Percentiles rank a stretch among this genome's conserved stretches.
These are phyloP conservation scores for Heliocidaris tuberculata DNA, from an alignment of 35 echinoderm and acorn worm species.

Conservation along the genomic window DNA sequence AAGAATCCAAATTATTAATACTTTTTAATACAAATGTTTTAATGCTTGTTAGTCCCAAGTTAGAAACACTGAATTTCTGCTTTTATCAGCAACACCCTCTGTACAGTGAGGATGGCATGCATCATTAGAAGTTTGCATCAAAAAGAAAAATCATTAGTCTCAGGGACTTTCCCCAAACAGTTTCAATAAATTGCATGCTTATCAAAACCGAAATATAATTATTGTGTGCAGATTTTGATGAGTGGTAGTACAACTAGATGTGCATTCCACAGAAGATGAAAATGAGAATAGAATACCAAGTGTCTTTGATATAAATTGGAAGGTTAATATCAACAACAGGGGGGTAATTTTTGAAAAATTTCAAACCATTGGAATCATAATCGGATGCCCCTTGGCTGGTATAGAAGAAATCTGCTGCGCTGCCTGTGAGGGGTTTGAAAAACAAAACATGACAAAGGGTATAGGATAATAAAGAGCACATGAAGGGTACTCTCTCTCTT, in stretches of 20 bases:
- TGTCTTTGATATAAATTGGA: background rate
- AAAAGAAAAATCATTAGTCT: background rate
- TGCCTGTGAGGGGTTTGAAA: background rate
- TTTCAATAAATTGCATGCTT: background rate
- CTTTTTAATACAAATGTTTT: too few relatives aligned
- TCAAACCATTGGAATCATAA: slow-evolving; percentile 9
- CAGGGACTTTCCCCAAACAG: background rate
- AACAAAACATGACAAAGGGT: slow-evolving; percentile 14
- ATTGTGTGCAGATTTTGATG: background rate
- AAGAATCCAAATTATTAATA: too few relatives aligned
- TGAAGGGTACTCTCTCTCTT: too few relatives aligned
- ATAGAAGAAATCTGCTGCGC: slow-evolving; percentile 24
- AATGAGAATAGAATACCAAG: slow-evolving; percentile 26
- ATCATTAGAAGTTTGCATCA: background rate
- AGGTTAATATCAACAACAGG: background rate
- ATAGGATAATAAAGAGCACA: background rate
- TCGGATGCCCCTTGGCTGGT: slow-evolving; percentile 25
- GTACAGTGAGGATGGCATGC: background rate
- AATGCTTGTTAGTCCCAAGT: background rate
- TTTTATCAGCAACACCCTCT: background rate
- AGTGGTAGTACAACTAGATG: background rate
- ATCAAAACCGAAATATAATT: background rate
- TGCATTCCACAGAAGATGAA: slow-evolving; percentile 17
- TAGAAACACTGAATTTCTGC: background rate
- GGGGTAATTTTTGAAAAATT: background rate